phyloP scores from a whole-genome alignment of 1,140 invertebrate species.

The Papilio polytes region DNA sequence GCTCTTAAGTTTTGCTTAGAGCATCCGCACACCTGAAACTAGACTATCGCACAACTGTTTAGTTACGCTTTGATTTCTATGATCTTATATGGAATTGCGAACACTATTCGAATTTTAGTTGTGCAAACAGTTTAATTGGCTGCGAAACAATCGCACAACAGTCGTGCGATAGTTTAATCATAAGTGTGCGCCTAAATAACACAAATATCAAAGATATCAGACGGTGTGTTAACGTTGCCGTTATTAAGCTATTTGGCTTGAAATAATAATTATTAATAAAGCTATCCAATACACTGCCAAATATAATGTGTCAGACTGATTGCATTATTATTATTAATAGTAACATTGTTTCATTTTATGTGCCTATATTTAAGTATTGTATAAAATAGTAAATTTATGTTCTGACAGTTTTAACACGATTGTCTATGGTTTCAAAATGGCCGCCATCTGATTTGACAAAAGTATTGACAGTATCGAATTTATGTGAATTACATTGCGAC shows the following conservation, averaged over 20 bases:
- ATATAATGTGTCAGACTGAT: conserved; percentile 10
- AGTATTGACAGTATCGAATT: neutral
- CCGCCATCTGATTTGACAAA: neutral
- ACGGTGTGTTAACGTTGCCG: neutral
- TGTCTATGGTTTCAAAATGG: neutral
- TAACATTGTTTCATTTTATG: neutral
- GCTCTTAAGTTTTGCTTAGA: too few relatives aligned
- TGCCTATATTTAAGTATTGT: neutral
- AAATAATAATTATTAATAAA: neutral
- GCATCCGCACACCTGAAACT: too few relatives aligned
- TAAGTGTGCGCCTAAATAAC: too few relatives aligned
- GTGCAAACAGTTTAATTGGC: too few relatives aligned
- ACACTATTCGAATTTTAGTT: too few relatives aligned
- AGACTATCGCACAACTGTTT: too few relatives aligned
- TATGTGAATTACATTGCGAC: neutral
- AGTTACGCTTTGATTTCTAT: too few relatives aligned
- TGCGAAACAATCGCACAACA: too few relatives aligned
- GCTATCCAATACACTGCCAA: conserved; percentile 25
- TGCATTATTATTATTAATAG: neutral
- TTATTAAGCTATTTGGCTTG: neutral
- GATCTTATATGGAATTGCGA: too few relatives aligned
- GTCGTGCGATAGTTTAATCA: too few relatives aligned
- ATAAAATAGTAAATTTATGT: neutral
- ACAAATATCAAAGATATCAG: neutral
- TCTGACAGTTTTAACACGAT: neutral